Conservation (phyloP, 2,888 invertebrate species). For the Oligia strigilis region DNA sequence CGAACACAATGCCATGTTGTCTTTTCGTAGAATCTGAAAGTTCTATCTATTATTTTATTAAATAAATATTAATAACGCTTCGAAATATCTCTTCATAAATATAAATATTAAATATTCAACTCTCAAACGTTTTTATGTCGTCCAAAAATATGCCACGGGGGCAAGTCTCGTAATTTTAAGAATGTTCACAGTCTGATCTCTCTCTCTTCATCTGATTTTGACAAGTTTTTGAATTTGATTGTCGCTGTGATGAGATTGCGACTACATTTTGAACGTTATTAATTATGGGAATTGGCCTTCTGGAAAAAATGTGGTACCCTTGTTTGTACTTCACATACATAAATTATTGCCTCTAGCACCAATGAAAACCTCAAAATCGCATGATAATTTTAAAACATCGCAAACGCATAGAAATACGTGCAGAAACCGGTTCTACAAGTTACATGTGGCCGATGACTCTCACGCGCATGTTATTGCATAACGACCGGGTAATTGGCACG, state of each 20-base stretch:
- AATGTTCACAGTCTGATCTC: no score
- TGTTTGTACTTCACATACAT: no score
- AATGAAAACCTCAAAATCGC: not conserved
- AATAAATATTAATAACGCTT: not conserved
- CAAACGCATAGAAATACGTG: slow-evolving; percentile 2
- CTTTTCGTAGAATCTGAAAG: not conserved
- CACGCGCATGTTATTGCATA: slow-evolving; percentile 51
- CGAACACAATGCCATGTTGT: no score
- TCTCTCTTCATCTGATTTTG: no score
- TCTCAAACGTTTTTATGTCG: not conserved
- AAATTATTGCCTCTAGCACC: not conserved
- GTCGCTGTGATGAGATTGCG: no score
- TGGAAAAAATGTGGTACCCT: not conserved
- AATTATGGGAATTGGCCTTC: no score
- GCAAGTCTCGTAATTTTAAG: no score
- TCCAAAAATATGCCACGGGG: not conserved
- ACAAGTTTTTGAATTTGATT: no score
- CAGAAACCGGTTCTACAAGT: slow-evolving; percentile 28
- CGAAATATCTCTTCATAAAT: not conserved
- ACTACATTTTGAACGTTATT: no score
- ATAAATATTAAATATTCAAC: not conserved
- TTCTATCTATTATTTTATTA: not conserved
- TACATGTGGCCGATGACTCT: slow-evolving; percentile 48
- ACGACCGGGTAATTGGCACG: slow-evolving; percentile 55
- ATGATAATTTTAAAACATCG: not conserved